These are phyloP conservation scores for Plemyria rubiginata DNA, from an alignment of 2,888 invertebrate genomes.

Conservation along the genomic window DNA sequence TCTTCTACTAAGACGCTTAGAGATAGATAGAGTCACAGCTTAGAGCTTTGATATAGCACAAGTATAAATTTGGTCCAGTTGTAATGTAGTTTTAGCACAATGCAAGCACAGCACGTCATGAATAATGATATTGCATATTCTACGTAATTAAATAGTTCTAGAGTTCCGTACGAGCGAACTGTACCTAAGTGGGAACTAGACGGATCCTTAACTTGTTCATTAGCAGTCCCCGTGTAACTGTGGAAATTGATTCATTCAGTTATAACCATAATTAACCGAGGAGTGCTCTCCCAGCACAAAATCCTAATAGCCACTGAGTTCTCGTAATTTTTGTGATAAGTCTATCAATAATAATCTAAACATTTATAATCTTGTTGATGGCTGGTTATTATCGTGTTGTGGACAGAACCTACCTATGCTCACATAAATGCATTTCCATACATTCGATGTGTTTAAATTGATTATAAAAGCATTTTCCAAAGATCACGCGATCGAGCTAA, in stretches of 20 bases:
- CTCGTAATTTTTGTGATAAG: no score
- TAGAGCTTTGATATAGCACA: no score
- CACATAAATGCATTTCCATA: no score
- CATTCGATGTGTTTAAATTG: neutral
- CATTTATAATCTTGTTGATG: no score
- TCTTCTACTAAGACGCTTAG: no score
- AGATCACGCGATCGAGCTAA: conserved; percentile 3
- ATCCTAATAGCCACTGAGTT: no score
- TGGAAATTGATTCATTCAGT: neutral
- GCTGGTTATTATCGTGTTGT: no score
- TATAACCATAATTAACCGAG: no score
- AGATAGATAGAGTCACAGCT: no score
- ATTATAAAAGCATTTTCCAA: neutral
- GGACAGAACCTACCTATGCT: no score
- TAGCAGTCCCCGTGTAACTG: conserved; percentile 6
- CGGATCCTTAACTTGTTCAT: conserved; percentile 16
- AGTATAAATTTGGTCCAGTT: neutral
- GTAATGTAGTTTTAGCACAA: neutral
- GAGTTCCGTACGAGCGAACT: conserved; percentile 17
- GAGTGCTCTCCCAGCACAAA: no score
- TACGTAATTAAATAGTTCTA: conserved; percentile 18
- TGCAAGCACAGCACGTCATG: conserved; percentile 11
- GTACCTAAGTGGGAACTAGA: conserved; percentile 16
- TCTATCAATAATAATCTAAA: no score
- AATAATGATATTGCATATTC: conserved; percentile 23